Evolutionary conservation across 2,113 vertebrate species (phyloP).

Genomic region (Pomatostomus ruficeps): DNA sequence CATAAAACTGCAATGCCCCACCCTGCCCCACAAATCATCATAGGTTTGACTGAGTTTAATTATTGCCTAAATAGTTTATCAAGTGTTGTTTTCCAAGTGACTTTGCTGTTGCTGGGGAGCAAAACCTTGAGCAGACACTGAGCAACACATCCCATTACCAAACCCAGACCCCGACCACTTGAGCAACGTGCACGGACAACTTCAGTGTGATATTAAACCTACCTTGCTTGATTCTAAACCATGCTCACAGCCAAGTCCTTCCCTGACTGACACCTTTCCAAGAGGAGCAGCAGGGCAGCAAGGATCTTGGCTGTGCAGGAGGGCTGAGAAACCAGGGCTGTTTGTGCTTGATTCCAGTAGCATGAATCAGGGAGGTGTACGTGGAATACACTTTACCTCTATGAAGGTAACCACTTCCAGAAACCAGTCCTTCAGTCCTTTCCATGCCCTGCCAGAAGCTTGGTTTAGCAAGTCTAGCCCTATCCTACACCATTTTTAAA

Average conservation of each 20-base stretch:
- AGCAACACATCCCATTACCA: not conserved
- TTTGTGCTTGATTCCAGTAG: not conserved
- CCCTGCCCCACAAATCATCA: not conserved
- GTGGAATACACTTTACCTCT: accelerated
- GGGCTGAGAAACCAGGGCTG: not conserved
- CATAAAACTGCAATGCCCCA: not conserved
- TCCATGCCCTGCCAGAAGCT: not conserved
- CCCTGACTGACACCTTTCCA: not conserved
- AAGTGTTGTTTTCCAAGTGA: not conserved
- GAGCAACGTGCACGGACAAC: not conserved
- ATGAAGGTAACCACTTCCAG: not conserved
- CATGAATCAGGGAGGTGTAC: not conserved
- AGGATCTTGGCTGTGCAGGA: not conserved
- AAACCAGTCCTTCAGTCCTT: not conserved
- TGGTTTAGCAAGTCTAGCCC: not conserved
- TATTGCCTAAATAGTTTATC: not conserved
- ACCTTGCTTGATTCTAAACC: not conserved
- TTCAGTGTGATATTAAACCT: not conserved
- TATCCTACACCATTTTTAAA: not conserved
- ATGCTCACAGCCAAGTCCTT: not conserved
- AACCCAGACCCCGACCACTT: not conserved
- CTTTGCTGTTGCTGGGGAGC: not conserved
- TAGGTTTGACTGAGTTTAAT: not conserved
- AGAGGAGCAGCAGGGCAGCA: not conserved
- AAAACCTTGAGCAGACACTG: not conserved